Evolutionary conservation across 2,888 invertebrate genomes (phyloP).

Genomic region (Eristalinus aeneus): DNA sequence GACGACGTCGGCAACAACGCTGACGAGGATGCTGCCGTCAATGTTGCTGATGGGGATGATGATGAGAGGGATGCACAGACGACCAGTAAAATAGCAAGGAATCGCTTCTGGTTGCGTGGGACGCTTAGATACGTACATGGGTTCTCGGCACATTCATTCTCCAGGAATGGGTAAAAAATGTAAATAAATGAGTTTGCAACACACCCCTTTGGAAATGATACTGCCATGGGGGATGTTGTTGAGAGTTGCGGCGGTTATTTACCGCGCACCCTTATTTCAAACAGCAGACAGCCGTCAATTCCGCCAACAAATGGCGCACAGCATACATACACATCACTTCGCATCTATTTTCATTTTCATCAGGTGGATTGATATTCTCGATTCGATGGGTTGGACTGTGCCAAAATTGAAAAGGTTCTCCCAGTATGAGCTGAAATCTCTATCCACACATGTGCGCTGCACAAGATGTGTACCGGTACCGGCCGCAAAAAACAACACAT

Average conservation of each 20-base stretch:
- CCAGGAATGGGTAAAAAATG: conserved; percentile 51
- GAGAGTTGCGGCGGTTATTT: conserved; percentile 52
- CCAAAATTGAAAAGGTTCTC: conserved; percentile 64
- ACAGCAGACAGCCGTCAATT: conserved; percentile 69
- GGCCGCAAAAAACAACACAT: conserved; percentile 52
- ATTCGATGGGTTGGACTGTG: conserved; percentile 64
- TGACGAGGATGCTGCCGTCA: background rate
- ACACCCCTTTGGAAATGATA: conserved; percentile 63
- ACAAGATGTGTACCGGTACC: conserved; percentile 54
- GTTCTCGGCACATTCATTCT: conserved; percentile 15
- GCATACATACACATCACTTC: conserved; percentile 65
- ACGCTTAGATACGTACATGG: conserved; percentile 42
- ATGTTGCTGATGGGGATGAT: conserved; percentile 51
- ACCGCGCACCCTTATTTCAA: conserved; percentile 65
- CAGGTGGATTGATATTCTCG: conserved; percentile 72
- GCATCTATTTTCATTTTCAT: conserved; percentile 74
- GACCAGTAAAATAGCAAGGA: conserved; percentile 34
- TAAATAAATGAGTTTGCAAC: conserved; percentile 63
- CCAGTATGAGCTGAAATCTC: conserved; percentile 38
- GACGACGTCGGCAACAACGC: conserved; percentile 15
- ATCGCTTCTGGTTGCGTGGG: conserved; percentile 28
- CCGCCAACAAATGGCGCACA: conserved; percentile 63
- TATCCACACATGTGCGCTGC: conserved; percentile 26
- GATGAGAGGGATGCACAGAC: conserved; percentile 48
- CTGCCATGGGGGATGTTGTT: conserved; percentile 24